phyloP scores from a whole-genome alignment of 2,113 vertebrate species.

The Piaya cayana region DNA sequence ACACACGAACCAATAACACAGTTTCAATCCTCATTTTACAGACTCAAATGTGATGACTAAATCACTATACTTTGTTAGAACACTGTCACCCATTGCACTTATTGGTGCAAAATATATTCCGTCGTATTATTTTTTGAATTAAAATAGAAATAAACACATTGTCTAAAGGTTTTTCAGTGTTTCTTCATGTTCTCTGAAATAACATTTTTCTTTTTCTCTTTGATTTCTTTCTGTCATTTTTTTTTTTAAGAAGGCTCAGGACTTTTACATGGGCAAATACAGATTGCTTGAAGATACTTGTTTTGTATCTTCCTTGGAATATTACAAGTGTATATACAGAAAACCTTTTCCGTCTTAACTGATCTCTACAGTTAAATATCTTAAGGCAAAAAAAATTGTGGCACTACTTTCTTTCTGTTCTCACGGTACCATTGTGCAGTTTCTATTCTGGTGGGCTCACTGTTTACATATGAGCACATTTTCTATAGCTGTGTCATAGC shows the following conservation, averaged over 20 bases:
- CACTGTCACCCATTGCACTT: background rate
- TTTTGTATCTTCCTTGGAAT: background rate
- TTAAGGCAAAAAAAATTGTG: background rate
- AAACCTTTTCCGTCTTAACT: background rate
- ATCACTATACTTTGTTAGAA: background rate
- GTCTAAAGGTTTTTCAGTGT: background rate
- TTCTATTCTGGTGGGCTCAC: fast-evolving
- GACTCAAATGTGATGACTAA: background rate
- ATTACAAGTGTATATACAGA: background rate
- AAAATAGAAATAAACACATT: background rate
- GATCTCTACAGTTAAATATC: background rate
- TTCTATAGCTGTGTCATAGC: background rate
- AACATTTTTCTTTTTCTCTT: background rate
- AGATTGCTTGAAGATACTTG: background rate
- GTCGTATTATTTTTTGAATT: background rate
- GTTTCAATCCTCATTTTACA: background rate
- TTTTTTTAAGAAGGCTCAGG: background rate
- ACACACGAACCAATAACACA: background rate
- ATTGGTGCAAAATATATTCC: background rate
- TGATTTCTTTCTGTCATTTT: background rate
- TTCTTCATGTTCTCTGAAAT: background rate
- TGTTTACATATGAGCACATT: background rate
- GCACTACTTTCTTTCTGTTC: background rate
- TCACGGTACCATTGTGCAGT: background rate
- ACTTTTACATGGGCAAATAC: background rate